A percentile compares a stretch with the other conserved stretches of the same genome.
Evolutionary conservation across 1,140 invertebrate species (phyloP).

Genomic region (Drepana arcuata): DNA sequence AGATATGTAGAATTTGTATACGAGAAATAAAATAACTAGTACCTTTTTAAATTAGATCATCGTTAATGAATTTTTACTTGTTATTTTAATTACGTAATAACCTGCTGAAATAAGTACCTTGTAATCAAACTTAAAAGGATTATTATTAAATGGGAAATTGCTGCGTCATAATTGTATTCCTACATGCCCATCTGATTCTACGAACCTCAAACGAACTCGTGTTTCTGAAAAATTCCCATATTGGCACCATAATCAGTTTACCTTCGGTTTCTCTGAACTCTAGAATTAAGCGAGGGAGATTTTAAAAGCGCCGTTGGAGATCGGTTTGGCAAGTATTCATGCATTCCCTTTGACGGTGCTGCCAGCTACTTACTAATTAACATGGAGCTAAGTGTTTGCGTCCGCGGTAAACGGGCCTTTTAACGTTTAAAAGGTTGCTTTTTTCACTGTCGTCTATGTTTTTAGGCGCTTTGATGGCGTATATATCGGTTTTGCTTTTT

Average conservation of each 20-base stretch:
- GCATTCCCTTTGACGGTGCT: conserved; percentile 68
- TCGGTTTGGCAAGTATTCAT: conserved; percentile 65
- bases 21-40: no score
- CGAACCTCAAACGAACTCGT: conserved; percentile 14
- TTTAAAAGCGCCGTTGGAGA: conserved; percentile 66
- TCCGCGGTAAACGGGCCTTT: conserved; percentile 69
- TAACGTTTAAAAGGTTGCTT: conserved; percentile 64
- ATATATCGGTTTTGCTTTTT: conserved; percentile 58
- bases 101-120: no score
- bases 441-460: conserved; percentile 52
- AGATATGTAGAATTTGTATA: no score
- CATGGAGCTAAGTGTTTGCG: conserved; percentile 68
- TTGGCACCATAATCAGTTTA: conserved; percentile 65
- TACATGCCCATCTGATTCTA: conserved; percentile 3
- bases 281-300: conserved; percentile 61
- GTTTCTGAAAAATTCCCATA: conserved; percentile 52
- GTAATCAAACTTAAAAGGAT: no score
- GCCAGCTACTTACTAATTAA: conserved; percentile 68
- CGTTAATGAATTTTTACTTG: no score
- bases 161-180: conserved; percentile 12
- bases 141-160: no score
- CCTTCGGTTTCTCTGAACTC: conserved; percentile 63
- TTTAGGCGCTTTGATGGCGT: conserved; percentile 50
- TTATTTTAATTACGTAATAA: no score
- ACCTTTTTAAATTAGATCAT: no score